These are phyloP conservation scores for Dasypogon diadema DNA, from an alignment of 2,888 invertebrate species.

Conservation along the genomic window DNA sequence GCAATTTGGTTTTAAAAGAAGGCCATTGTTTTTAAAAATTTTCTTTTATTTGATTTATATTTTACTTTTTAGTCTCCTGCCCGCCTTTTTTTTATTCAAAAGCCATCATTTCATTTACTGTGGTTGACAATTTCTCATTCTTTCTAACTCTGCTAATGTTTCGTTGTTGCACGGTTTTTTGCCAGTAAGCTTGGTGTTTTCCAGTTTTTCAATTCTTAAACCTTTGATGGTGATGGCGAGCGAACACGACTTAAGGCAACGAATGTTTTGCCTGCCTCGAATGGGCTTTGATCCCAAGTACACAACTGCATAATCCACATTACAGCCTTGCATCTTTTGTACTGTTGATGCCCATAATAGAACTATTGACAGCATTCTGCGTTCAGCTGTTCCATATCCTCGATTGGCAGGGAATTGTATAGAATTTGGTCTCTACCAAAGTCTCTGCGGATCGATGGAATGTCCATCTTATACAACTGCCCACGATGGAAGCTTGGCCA, in stretches of 20 bases:
- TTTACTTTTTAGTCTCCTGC: too few species aligned
- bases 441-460: constrained; percentile 57
- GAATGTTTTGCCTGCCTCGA: constrained; percentile 60
- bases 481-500: constrained; percentile 57
- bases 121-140: neutral
- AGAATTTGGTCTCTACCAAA: constrained; percentile 56
- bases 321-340: constrained; percentile 52
- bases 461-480: constrained; percentile 56
- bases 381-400: neutral
- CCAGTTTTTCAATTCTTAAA: constrained; percentile 58
- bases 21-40: too few species aligned
- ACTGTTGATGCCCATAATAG: constrained; percentile 54
- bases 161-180: constrained; percentile 43
- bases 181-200: constrained; percentile 55
- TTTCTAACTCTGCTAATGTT: constrained; percentile 15
- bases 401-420: neutral
- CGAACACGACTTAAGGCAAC: constrained; percentile 59
- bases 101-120: too few species aligned
- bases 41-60: too few species aligned
- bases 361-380: constrained; percentile 57
- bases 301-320: constrained; percentile 39
- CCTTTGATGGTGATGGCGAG: constrained; percentile 57
- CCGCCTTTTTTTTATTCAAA: too few species aligned
- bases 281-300: constrained; percentile 58
- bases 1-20: too few species aligned